These are phyloP conservation scores for Diplolepis rosae DNA, from an alignment of 2,888 invertebrate genomes.

Conservation along the genomic window DNA sequence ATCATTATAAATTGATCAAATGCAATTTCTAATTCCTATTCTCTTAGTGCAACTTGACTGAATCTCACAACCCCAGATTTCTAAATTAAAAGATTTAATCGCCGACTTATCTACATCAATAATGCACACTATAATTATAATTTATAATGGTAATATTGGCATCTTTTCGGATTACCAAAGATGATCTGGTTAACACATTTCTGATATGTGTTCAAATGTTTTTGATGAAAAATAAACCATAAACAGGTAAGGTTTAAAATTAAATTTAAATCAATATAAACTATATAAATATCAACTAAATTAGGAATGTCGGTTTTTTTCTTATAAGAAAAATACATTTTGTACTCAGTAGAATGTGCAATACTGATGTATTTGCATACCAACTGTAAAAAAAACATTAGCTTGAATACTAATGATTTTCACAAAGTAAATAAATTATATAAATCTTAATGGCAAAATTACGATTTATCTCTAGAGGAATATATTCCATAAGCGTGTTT, in stretches of 20 bases:
- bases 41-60: constrained; percentile 23
- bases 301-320: background rate
- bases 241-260: background rate
- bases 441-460: background rate
- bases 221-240: constrained; percentile 33
- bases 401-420: constrained; percentile 40
- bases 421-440: constrained; percentile 27
- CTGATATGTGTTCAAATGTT: constrained; percentile 25
- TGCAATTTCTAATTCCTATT: constrained; percentile 6
- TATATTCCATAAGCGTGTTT: constrained; percentile 20
- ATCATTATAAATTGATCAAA: background rate
- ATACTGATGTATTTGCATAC: constrained; percentile 14
- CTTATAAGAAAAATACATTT: constrained; percentile 25
- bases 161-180: constrained; percentile 21
- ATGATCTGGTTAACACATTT: constrained; percentile 9
- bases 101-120: constrained; percentile 5
- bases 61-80: constrained; percentile 24
- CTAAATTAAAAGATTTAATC: constrained; percentile 4
- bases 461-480: constrained; percentile 22
- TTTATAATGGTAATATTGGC: background rate
- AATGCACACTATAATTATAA: constrained; percentile 19
- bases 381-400: background rate
- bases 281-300: background rate
- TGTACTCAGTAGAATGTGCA: constrained; percentile 22
- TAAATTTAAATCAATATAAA: background rate